Percentiles rank a stretch among this genome's conserved stretches.
Conservation (phyloP, 2,888 invertebrate species). For the Scaptomyza flava region DNA sequence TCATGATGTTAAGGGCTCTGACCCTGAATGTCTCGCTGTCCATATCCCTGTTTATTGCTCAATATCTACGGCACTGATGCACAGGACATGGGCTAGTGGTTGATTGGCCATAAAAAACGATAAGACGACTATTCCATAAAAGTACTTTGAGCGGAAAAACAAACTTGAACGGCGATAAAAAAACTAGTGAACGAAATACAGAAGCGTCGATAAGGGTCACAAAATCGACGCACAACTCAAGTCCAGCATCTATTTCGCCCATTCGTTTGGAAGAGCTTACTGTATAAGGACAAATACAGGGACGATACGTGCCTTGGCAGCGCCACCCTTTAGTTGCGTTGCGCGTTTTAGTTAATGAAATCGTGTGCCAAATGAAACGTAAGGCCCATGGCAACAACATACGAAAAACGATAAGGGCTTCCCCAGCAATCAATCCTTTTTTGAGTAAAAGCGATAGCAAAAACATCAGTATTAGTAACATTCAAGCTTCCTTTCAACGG, state of each 20-base stretch:
- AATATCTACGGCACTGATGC: conserved; percentile 26
- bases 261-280: conserved; percentile 48
- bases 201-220: conserved; percentile 55
- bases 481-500: conserved; percentile 63
- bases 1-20: conserved; percentile 23
- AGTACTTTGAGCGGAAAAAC: conserved; percentile 83
- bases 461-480: conserved; percentile 7
- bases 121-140: conserved; percentile 79
- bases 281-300: conserved; percentile 33
- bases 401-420: conserved; percentile 24
- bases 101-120: conserved; percentile 77
- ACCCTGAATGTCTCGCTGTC: conserved; percentile 4
- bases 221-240: conserved; percentile 39
- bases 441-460: not conserved
- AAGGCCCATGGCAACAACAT: conserved; percentile 67
- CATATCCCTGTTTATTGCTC: not conserved
- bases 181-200: conserved; percentile 13
- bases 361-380: conserved; percentile 83
- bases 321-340: conserved; percentile 45
- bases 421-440: conserved; percentile 38
- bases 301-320: conserved; percentile 43
- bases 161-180: conserved; percentile 80
- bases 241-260: conserved; percentile 55
- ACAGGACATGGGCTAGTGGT: conserved; percentile 54
- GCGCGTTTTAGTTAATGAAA: conserved; percentile 82